Base-by-base conservation (phyloP, 2,888 invertebrate species). In the Lutraria lutraria region DNA sequence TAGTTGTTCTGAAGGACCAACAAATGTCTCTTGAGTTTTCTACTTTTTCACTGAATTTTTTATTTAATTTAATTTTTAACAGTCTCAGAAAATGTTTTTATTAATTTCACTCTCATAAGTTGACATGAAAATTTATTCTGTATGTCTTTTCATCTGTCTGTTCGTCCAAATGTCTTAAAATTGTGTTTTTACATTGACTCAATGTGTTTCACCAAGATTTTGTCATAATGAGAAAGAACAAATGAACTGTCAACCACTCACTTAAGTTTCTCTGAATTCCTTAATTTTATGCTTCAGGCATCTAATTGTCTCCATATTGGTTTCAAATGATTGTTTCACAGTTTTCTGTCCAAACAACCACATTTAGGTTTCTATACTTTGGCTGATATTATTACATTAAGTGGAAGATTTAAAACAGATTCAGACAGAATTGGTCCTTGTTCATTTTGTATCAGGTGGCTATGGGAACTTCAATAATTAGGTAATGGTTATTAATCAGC, bases 401-500 rank as follows among this genome's bases (percentile, higher is more conserved):
- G 10, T n/a, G 25, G 63, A 68, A 68, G 21, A n/a, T 43, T 43
- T 43, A 43, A 43, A 43, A 43, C 43, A 25, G 63, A 68, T 68
- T 68, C n/a, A 3, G 25, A 68, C 25, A 68, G n/a, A 68, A 68
- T 68, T n/a, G 63, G n/a, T 68, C 12, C 63, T 68, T 25, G 25
- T 34, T 76, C 31, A 76, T 31, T 34, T 25, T 31, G 76, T 76
- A 15, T 16, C 76, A 76, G 76, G 76, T 76, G 76, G 76, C 16
- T 19, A 2, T 13, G 34, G 76, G 76, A 76, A 31, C 76, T 76
- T 13, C 10, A 76, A 16, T 8, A 76, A 76, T 76, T 76, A 21
- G 76, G 16, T 76, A 76, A 76, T 76, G 16, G 76, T n/a, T 16
- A 31, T 76, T 76, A 76, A 76, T 76, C 31, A 34, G 16, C 76